Conservation (phyloP, 2,113 vertebrate species). For the Orientallactaga bullata region DNA sequence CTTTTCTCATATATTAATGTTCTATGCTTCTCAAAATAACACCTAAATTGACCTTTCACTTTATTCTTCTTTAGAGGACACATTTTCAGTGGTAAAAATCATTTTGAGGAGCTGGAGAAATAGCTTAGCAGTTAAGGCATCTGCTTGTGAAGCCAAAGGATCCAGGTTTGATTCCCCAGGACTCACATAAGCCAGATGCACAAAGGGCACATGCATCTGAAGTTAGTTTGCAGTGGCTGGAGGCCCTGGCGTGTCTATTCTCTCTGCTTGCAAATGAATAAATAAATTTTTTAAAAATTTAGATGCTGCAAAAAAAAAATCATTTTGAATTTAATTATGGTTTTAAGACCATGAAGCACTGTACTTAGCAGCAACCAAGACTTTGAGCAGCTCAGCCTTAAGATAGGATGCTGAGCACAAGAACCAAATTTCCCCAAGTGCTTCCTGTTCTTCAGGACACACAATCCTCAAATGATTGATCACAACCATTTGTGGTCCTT, state of each 20-base stretch:
- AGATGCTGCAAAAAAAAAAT: no score
- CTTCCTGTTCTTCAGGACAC: not conserved
- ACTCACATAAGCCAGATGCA: no score
- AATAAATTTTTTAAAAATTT: no score
- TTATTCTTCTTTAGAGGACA: not conserved
- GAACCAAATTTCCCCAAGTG: not conserved
- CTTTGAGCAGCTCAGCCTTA: not conserved
- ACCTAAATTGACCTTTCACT: not conserved
- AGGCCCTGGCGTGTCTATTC: no score
- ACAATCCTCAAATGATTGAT: not conserved
- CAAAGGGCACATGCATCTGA: no score
- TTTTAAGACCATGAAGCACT: not conserved
- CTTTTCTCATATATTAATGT: not conserved
- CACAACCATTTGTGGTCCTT: not conserved
- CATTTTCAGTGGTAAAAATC: not conserved
- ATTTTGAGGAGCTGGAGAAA: no score
- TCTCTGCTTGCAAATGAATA: no score
- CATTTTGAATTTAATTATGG: slow-evolving; percentile 12
- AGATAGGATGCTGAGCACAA: not conserved
- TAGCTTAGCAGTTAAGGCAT: no score
- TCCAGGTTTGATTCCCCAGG: no score
- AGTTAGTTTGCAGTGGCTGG: no score
- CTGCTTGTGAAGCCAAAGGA: no score
- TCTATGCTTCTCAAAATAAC: not conserved
- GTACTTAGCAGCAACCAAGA: not conserved